Conservation (phyloP, 2,888 invertebrate species). For the Drosophila vallismaia region DNA sequence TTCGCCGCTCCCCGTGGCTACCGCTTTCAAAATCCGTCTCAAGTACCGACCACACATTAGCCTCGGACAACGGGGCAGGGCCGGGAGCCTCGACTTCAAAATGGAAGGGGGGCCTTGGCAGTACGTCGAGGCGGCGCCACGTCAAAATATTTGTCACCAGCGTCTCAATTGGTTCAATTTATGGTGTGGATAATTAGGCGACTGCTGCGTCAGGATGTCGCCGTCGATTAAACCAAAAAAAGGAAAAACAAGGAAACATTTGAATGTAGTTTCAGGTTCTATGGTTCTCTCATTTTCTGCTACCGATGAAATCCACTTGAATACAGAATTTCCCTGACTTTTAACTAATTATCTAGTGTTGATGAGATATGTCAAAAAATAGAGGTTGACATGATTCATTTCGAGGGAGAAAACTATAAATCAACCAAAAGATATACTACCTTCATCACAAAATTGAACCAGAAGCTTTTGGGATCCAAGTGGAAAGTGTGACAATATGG, state of each 20-base stretch:
- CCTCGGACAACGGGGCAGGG: constrained; percentile 19
- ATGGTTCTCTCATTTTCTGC: not conserved
- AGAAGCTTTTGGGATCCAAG: too few relatives aligned
- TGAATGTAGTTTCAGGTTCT: constrained; percentile 24
- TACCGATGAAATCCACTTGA: constrained; percentile 25
- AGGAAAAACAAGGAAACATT: constrained; percentile 10
- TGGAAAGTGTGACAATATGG: too few relatives aligned
- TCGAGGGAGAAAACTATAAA: too few relatives aligned
- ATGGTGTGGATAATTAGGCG: constrained; percentile 61
- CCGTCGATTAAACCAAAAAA: constrained; percentile 53
- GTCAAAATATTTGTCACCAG: constrained; percentile 76
- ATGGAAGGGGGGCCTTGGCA: constrained; percentile 10
- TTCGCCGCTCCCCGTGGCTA: constrained; percentile 27
- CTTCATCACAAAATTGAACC: too few relatives aligned
- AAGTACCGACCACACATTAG: constrained; percentile 50
- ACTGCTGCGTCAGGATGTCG: constrained; percentile 67
- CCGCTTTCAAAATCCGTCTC: constrained; percentile 34
- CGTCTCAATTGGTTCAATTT: constrained; percentile 65
- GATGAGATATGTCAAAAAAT: constrained; percentile 18
- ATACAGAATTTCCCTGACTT: constrained; percentile 11
- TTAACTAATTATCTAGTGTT: constrained; percentile 34
- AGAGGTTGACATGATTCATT: not conserved
- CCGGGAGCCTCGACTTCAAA: not conserved
- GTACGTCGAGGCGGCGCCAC: constrained; percentile 57
- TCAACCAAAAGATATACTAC: too few relatives aligned